Base-by-base conservation (phyloP, 2,113 vertebrate genomes). In the Strix uralensis region DNA sequence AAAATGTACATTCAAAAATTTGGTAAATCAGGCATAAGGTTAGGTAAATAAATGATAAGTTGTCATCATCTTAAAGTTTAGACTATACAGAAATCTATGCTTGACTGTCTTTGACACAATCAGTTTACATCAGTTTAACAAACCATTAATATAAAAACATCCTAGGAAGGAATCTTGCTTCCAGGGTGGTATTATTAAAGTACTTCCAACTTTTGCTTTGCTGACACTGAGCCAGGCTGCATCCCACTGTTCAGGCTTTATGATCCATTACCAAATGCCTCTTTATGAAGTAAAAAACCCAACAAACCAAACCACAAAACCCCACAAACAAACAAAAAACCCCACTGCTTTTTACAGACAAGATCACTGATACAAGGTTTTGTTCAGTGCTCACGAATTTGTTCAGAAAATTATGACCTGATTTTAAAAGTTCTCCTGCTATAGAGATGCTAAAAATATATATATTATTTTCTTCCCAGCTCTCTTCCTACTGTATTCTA, bases 111-210 rank as follows among this genome's bases (percentile, higher is more conserved):
- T 83, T 81, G 55, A 86, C 59, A 73, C 23, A 77, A 80, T 62
- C 38, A 86, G 23, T 82, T 59, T 55, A 91, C 26, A 85, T 11
- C 26, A 73, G 51, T 86, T 86, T 67, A 81, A 90, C 54, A 74
- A 95, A 95, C 47, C 82, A 93, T 67, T 89, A 84, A 63, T 36
- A 92, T 32, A 82, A 87, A 93, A 89, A 57, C 46, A 75, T 36
- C 19, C 4, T 57, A 79, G 44, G 23, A 72, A 93, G 46, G 40
- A 92, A 72, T 69, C 52, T 61, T 67, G 11, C 79, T 94, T 91
- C 36, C 61, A 91, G 19, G 44, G 40, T 75, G 61, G 40, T 46
- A 81, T 71, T 93, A 79, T 38, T 36, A 81, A 94, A 89, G 12
- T 40, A 92, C 27, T 74, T 81, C 20, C 5, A 19, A 77, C 14